Percentiles rank a stretch among this genome's conserved stretches.
phyloP scores from a whole-genome alignment of 2,797 vertebrate species.

The Micrastur ruficollis region DNA sequence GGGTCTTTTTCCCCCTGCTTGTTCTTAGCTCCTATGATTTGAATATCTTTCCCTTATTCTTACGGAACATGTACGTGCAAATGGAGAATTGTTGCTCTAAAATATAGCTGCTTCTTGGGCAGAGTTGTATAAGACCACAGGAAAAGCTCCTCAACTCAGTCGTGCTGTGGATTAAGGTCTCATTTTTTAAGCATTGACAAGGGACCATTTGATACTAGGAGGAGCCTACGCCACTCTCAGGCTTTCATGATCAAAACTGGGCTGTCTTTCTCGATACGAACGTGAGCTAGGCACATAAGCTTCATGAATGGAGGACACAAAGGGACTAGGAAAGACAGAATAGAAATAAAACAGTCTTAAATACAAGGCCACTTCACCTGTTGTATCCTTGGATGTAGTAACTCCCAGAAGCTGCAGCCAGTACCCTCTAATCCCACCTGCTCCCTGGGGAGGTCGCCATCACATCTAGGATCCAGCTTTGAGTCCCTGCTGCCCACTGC shows the following conservation, averaged over 20 bases:
- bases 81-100: background rate
- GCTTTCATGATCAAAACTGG: background rate
- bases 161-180: background rate
- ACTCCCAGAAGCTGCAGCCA: background rate
- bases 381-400: background rate
- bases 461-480: rapidly evolving
- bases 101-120: background rate
- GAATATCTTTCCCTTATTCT: background rate
- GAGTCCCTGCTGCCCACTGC: background rate
- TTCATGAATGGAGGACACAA: background rate
- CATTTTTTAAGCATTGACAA: background rate
- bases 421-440: background rate
- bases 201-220: background rate
- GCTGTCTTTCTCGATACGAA: rapidly evolving
- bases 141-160: background rate
- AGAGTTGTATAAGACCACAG: background rate
- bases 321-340: background rate
- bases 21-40: background rate
- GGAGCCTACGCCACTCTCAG: background rate
- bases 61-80: rapidly evolving
- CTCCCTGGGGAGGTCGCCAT: background rate
- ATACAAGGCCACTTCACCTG: background rate
- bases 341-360: background rate
- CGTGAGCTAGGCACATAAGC: background rate
- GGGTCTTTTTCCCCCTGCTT: too few relatives aligned